Conservation (phyloP, 2,888 invertebrate species). For the Leucozona laternaria region DNA sequence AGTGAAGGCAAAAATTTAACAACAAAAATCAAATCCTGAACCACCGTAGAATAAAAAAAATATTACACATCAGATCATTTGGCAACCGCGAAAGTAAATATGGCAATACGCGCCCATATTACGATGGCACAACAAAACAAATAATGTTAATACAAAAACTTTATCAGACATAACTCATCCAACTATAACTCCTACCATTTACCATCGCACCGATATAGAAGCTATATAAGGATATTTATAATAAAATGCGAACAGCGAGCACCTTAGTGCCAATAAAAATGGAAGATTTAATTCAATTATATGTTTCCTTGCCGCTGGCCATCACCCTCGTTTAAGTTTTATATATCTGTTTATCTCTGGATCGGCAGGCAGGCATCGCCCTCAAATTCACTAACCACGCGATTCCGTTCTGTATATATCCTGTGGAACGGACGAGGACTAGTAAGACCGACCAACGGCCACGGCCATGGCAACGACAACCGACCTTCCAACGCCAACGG, state of each 20-base stretch:
- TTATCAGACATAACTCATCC: conserved; percentile 53
- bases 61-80: not conserved
- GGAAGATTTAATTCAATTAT: conserved; percentile 75
- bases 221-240: conserved; percentile 64
- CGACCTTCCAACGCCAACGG: not conserved
- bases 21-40: no score
- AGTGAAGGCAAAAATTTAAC: no score
- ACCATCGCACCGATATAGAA: not conserved
- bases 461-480: not conserved
- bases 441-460: not conserved
- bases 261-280: conserved; percentile 76
- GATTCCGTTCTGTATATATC: conserved; percentile 43
- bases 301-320: conserved; percentile 57
- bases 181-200: not conserved
- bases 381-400: conserved; percentile 71
- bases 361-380: conserved; percentile 64
- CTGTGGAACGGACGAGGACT: not conserved
- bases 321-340: conserved; percentile 73
- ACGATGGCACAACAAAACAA: conserved; percentile 27
- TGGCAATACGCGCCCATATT: not conserved
- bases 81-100: not conserved
- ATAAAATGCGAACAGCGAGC: conserved; percentile 69
- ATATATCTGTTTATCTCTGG: conserved; percentile 71
- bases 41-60: no score
- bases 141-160: conserved; percentile 46